A percentile compares a stretch with the other conserved stretches of the same genome.
phyloP scores from a whole-genome alignment of 2,797 vertebrate species.

The Lates japonicus region DNA sequence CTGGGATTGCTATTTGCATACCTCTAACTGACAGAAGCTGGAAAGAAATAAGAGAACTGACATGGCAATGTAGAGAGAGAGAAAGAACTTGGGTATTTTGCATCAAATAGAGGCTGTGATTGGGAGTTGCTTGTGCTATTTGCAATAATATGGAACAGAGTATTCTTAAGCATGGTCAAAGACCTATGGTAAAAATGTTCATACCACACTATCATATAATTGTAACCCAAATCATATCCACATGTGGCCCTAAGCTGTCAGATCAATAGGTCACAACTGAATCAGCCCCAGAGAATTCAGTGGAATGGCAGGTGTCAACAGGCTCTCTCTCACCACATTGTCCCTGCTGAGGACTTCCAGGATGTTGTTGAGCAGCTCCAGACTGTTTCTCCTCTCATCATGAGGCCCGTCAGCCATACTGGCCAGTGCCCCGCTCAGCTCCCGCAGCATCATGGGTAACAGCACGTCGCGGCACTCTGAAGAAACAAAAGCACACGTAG shows the following conservation, averaged over 20 bases:
- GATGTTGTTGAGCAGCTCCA: constrained; percentile 96
- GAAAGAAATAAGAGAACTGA: neutral
- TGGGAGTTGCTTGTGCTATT: neutral
- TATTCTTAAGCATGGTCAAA: neutral
- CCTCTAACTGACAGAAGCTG: neutral
- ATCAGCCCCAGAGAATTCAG: neutral
- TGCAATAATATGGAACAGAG: neutral
- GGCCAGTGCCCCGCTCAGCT: constrained; percentile 89
- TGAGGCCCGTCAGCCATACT: constrained; percentile 80
- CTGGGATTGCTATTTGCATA: neutral
- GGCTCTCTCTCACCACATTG: constrained; percentile 87
- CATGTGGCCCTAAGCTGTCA: neutral
- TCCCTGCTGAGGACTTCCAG: constrained; percentile 94
- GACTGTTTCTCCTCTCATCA: constrained; percentile 87
- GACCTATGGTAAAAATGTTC: neutral
- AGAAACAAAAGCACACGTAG: constrained; percentile 49
- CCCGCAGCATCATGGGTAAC: constrained; percentile 95
- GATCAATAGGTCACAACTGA: neutral
- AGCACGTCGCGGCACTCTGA: constrained; percentile 96
- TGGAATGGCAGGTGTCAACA: neutral
- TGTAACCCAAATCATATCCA: neutral
- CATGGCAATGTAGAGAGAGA: neutral
- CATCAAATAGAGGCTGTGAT: neutral
- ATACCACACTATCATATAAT: neutral
- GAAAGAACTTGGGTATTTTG: neutral